A percentile compares a stretch with the other conserved stretches of the same genome.
These are phyloP conservation scores for Lymantria monacha DNA, from an alignment of 2,888 invertebrate genomes.

Conservation along the genomic window DNA sequence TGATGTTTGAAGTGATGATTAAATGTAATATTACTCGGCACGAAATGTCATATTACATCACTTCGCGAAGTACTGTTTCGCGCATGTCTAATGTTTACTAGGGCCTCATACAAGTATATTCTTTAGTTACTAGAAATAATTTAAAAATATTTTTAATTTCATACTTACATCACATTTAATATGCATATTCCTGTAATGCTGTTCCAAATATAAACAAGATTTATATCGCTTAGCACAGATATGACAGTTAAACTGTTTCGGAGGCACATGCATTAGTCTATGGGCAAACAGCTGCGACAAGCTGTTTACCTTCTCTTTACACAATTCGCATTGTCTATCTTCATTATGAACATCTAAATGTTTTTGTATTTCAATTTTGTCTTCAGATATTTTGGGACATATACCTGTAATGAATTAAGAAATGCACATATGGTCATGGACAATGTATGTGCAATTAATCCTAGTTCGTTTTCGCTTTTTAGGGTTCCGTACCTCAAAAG, in stretches of 20 bases:
- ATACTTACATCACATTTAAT: slow-evolving; percentile 45
- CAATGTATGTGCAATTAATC: too few species aligned
- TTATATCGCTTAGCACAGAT: slow-evolving; percentile 41
- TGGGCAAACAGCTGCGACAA: slow-evolving; percentile 52
- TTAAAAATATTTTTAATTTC: background rate
- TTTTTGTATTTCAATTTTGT: slow-evolving; percentile 22
- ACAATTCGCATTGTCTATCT: slow-evolving; percentile 41
- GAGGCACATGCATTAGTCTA: slow-evolving; percentile 46
- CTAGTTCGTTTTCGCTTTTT: too few species aligned
- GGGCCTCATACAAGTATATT: too few species aligned
- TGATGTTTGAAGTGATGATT: too few species aligned
- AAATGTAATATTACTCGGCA: too few species aligned
- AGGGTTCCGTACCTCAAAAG: too few species aligned
- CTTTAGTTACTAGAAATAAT: too few species aligned
- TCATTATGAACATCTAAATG: slow-evolving; percentile 52
- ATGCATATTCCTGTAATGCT: slow-evolving; percentile 51
- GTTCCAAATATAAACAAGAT: slow-evolving; percentile 39
- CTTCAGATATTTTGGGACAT: slow-evolving; percentile 38
- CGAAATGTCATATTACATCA: too few species aligned
- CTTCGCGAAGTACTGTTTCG: too few species aligned
- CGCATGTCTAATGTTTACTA: too few species aligned
- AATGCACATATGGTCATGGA: too few species aligned
- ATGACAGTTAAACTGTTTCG: slow-evolving; percentile 43
- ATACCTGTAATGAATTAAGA: slow-evolving; percentile 37
- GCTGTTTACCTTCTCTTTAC: slow-evolving; percentile 34